Evolutionary conservation across 2,888 invertebrate genomes (phyloP).

Genomic region (Amiota mariae): DNA sequence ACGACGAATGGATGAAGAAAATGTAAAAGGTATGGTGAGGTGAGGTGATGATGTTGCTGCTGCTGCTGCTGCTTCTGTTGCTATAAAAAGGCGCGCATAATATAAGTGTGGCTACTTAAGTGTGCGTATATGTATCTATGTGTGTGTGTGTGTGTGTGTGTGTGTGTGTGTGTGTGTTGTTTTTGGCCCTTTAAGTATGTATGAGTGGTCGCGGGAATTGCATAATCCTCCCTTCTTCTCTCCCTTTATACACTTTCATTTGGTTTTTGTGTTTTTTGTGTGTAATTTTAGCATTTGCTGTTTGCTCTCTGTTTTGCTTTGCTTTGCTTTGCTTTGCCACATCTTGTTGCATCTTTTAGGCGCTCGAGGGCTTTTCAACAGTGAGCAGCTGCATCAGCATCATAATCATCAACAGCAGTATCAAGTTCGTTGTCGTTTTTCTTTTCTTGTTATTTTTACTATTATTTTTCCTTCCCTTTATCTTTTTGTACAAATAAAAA

Average conservation of each 20-base stretch:
- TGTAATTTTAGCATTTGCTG: conserved; percentile 21
- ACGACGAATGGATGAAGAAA: not conserved
- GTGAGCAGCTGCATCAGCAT: not conserved
- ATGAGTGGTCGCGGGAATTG: conserved; percentile 19
- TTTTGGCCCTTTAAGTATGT: not conserved
- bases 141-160: conserved; percentile 11
- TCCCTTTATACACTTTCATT: too few relatives aligned
- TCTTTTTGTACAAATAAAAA: conserved; percentile 42
- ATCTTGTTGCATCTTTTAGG: conserved; percentile 66
- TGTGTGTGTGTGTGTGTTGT: not conserved
- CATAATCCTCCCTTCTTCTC: too few relatives aligned
- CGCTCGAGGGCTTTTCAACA: conserved; percentile 50
- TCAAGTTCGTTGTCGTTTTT: not conserved
- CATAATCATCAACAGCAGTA: too few relatives aligned
- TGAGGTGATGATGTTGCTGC: too few relatives aligned
- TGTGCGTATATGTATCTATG: conserved; percentile 38
- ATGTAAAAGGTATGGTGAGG: too few relatives aligned
- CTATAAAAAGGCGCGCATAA: conserved; percentile 35
- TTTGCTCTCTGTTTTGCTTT: conserved; percentile 45
- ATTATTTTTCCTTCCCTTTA: conserved; percentile 42
- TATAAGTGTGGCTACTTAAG: conserved; percentile 61
- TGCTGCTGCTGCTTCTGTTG: not conserved
- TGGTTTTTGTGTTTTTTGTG: not conserved
- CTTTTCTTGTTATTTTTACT: conserved; percentile 25
- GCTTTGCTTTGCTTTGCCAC: conserved; percentile 45